phyloP scores from a whole-genome alignment of 2,888 invertebrate species.

The Smittia sp. region DNA sequence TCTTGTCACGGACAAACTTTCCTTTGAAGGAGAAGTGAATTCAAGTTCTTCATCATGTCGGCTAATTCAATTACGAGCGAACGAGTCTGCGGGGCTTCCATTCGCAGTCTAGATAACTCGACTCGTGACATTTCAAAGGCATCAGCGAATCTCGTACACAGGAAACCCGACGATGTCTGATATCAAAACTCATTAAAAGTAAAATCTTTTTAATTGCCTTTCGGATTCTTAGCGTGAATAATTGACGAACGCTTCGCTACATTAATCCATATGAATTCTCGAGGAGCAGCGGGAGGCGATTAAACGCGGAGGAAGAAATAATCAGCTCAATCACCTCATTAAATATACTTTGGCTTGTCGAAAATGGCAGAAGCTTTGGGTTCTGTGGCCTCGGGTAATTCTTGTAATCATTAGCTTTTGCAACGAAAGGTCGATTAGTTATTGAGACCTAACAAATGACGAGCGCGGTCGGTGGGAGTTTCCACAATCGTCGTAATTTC shows the following conservation, averaged over 20 bases:
- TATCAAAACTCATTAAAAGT: not conserved
- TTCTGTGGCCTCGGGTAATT: too few relatives aligned
- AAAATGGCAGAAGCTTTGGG: too few relatives aligned
- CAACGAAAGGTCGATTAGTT: too few relatives aligned
- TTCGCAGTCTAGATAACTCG: not conserved
- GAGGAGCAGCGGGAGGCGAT: not conserved
- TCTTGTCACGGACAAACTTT: not conserved
- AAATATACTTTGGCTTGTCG: not conserved
- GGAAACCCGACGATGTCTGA: not conserved
- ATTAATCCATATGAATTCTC: not conserved
- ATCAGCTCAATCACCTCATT: constrained; percentile 3
- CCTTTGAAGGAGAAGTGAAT: not conserved
- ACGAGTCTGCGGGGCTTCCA: not conserved
- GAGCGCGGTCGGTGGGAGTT: too few relatives aligned
- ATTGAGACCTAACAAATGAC: too few relatives aligned
- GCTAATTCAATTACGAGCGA: not conserved
- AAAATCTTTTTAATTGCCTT: not conserved
- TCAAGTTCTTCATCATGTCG: not conserved
- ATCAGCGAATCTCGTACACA: not conserved
- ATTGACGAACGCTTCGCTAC: not conserved
- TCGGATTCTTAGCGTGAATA: not conserved
- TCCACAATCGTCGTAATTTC: too few relatives aligned
- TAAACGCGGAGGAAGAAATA: not conserved
- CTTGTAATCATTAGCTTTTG: too few relatives aligned
- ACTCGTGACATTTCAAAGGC: not conserved